phyloP scores from a whole-genome alignment of 1,140 invertebrate genomes.

The Telenomus remus region DNA sequence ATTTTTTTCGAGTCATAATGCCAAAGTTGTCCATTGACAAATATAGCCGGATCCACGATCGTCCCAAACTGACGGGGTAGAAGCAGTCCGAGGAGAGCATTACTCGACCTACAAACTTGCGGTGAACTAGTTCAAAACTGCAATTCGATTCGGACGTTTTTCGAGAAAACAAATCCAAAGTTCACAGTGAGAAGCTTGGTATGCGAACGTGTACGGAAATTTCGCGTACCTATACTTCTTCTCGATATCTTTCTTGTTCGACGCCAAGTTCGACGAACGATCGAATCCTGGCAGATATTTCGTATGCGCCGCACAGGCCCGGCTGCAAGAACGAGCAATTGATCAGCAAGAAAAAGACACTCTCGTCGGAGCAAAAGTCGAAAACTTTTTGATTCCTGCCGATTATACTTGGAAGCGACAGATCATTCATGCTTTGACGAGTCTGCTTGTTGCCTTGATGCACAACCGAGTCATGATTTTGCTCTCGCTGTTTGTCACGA shows the following conservation, averaged over 20 bases:
- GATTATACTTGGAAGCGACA: too few species aligned
- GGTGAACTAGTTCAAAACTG: conserved; percentile 65
- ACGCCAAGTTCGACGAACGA: conserved; percentile 16
- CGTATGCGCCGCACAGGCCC: conserved; percentile 16
- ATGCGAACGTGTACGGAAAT: conserved; percentile 48
- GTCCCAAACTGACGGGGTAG: conserved; percentile 22
- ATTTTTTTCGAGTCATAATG: conserved; percentile 33
- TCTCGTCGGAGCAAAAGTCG: conserved; percentile 8
- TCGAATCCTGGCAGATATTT: conserved; percentile 25
- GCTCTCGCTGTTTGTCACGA: conserved; percentile 31
- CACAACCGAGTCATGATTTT: conserved; percentile 43
- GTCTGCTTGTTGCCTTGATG: too few species aligned
- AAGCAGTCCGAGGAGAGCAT: conserved; percentile 49
- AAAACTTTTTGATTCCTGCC: background rate
- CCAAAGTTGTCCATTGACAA: conserved; percentile 31
- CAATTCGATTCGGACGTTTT: conserved; percentile 60
- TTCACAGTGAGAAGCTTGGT: conserved; percentile 52
- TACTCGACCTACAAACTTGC: conserved; percentile 61
- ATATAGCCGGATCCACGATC: conserved; percentile 24
- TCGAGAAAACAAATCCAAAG: conserved; percentile 62
- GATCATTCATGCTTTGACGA: too few species aligned
- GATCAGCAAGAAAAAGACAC: conserved; percentile 24
- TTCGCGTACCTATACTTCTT: conserved; percentile 31
- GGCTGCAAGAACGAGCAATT: conserved; percentile 6
- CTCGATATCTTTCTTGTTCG: conserved; percentile 39